Evolutionary conservation across 2,888 invertebrate genomes (phyloP), one percentile per base, ranked within the genome.

Genomic region (Lissocephala sabroskyi): DNA sequence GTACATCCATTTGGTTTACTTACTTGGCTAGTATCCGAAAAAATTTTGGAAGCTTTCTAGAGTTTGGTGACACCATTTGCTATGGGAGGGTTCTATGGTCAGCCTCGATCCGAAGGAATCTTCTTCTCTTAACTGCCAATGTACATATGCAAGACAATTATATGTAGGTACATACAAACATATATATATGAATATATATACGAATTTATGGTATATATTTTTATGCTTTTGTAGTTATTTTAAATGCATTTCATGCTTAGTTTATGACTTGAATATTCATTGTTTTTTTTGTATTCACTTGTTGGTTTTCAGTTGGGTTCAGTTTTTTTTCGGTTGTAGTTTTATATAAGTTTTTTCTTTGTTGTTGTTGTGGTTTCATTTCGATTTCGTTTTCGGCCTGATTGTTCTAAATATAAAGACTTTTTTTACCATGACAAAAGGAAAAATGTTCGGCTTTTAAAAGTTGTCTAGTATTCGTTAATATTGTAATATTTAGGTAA

Each of bases 231-330:
- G 42, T 49, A 45, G 40, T 28, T 50, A 49, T 54, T 43, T 52
- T 74, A 70, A 70, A 70, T 70, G 75, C 75, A 71, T 74, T 71
- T 67, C 42, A 71, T 74, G 75, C 70, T 61, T 74, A 65, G 62
- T 70, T 65, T 56, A 74, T 70, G 71, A 67, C 57, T 37, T 47
- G 7, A 10, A 17, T 42, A 32, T 39, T 42, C 23, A 13, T 33
- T 40, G 37, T 33, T n/a, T n/a, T n/a, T n/a, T n/a, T 32, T 50
- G 56, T 46, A 32, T 61, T 63, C 62, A 56, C 56, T 55, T n/a
- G n/a, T n/a, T n/a, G 46, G 32, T 55, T 49, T 50, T 58, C 54
- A 60, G 63, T 65, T 68, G 65, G 65, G 63, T 58, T 65, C 58
- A 49, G 56, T 63, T 58, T 33, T 43, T 23, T 33, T 43, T 23